phyloP scores from a whole-genome alignment of 2,888 invertebrate genomes.

The Limnephilus lunatus region DNA sequence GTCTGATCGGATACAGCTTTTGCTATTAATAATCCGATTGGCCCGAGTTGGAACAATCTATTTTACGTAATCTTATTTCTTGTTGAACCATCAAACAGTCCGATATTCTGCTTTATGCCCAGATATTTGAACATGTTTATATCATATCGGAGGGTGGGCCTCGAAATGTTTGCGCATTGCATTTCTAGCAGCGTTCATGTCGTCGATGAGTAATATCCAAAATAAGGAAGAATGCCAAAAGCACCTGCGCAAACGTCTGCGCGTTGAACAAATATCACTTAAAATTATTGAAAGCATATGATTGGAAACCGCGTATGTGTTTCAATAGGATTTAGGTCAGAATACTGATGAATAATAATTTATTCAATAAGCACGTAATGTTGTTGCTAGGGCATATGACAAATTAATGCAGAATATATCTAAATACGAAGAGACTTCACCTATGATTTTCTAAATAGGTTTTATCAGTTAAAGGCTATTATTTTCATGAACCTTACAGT shows the following conservation, averaged over 20 bases:
- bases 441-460: too few species aligned
- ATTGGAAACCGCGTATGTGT: background rate
- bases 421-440: too few species aligned
- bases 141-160: background rate
- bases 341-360: background rate
- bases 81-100: background rate
- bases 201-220: background rate
- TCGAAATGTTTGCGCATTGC: background rate
- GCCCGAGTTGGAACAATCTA: background rate
- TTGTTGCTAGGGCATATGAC: background rate
- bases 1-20: background rate
- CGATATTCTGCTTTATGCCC: background rate
- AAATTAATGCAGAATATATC: too few species aligned
- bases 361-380: background rate
- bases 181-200: background rate
- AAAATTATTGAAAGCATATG: background rate
- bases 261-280: background rate
- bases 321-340: background rate
- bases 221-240: background rate
- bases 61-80: background rate
- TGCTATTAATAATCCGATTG: background rate
- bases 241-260: background rate
- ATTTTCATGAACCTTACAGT: too few species aligned
- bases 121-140: background rate
- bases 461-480: too few species aligned